phyloP scores from a whole-genome alignment of 2,797 vertebrate genomes.

The Acanthiza pusilla region DNA sequence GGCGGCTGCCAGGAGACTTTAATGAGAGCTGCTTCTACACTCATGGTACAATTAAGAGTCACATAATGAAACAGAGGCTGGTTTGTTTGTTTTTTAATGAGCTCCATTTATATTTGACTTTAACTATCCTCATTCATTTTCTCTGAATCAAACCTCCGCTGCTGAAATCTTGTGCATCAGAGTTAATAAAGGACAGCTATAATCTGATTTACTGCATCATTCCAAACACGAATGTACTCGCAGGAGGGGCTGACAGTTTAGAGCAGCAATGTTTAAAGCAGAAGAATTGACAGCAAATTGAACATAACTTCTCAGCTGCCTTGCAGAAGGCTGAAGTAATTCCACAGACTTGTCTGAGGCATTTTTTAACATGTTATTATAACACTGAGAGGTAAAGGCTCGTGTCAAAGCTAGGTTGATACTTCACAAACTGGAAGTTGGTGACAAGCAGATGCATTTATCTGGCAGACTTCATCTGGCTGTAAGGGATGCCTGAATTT shows the following conservation, averaged over 20 bases:
- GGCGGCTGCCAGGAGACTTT: constrained; percentile 1
- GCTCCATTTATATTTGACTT: constrained; percentile 60
- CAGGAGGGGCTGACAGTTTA: not conserved
- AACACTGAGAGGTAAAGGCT: not conserved
- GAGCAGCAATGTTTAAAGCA: not conserved
- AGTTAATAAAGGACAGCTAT: constrained; percentile 41
- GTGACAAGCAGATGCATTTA: not conserved
- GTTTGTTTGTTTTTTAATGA: constrained; percentile 62
- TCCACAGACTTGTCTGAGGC: not conserved
- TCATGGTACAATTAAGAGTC: constrained; percentile 22
- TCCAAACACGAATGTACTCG: not conserved
- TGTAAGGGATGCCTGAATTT: not conserved
- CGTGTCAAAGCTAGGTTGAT: not conserved
- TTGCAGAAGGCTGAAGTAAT: not conserved
- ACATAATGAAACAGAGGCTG: constrained; percentile 39
- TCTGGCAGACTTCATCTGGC: not conserved
- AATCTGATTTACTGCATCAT: constrained; percentile 29
- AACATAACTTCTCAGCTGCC: not conserved
- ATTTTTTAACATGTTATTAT: not conserved
- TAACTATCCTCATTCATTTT: constrained; percentile 54
- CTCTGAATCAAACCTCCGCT: constrained; percentile 24
- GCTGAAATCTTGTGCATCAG: constrained; percentile 1
- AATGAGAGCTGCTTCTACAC: constrained; percentile 10
- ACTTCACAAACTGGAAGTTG: not conserved
- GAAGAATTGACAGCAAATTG: not conserved